These are phyloP conservation scores for Hemithea aestivaria DNA, from an alignment of 2,888 invertebrate species.

Conservation along the genomic window DNA sequence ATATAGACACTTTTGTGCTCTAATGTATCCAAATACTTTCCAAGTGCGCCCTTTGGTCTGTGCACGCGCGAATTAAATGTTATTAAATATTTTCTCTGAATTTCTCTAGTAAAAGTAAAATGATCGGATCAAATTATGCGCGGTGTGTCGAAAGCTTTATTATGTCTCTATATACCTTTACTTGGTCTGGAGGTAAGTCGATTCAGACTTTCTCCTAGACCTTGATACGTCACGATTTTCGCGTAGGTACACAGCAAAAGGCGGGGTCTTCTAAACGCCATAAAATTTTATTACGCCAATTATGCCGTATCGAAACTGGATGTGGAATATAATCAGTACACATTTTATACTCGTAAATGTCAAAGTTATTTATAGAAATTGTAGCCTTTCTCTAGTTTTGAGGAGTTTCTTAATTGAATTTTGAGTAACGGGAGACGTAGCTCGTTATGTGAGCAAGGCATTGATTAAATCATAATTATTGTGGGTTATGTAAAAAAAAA, in stretches of 20 bases:
- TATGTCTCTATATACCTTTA: conserved; percentile 2
- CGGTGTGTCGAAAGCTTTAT: conserved; percentile 2
- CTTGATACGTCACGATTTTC: conserved; percentile 16
- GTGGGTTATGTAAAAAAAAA: too few relatives aligned
- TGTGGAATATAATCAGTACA: conserved; percentile 5
- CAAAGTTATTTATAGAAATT: conserved; percentile 8
- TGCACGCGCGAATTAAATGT: too few relatives aligned
- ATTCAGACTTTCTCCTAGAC: conserved; percentile 19
- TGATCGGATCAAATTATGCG: background rate
- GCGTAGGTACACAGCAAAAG: conserved; percentile 12
- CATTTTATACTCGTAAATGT: conserved; percentile 8
- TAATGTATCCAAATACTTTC: too few relatives aligned
- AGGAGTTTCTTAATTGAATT: too few relatives aligned
- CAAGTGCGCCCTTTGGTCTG: too few relatives aligned
- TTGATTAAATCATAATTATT: too few relatives aligned
- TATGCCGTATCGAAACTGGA: conserved; percentile 3
- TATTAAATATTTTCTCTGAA: too few relatives aligned
- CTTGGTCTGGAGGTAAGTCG: conserved; percentile 12
- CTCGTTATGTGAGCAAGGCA: too few relatives aligned
- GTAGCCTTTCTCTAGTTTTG: too few relatives aligned
- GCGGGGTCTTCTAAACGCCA: conserved; percentile 2
- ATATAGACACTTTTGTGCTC: too few relatives aligned
- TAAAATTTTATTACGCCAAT: conserved; percentile 16
- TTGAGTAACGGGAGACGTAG: too few relatives aligned
- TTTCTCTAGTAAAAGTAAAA: too few relatives aligned